A percentile compares a stretch with the other conserved stretches of the same genome.
Evolutionary conservation across 2,113 vertebrate species (phyloP).

Genomic region (Porphyrio hochstetteri): DNA sequence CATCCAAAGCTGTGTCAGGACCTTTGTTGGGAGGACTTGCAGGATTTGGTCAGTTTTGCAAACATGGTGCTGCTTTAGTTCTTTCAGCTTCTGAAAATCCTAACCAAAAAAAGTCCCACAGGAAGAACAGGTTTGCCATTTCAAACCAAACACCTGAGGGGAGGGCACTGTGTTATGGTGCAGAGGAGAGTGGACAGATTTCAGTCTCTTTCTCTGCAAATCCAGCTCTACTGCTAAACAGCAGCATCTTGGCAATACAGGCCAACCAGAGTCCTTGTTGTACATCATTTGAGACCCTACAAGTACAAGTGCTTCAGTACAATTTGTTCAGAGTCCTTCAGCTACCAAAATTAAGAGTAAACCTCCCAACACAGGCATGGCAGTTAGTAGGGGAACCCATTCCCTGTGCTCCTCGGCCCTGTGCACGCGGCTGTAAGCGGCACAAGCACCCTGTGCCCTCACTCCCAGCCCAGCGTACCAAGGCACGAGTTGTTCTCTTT

Average conservation of each 20-base stretch:
- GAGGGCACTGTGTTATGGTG: neutral
- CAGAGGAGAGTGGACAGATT: neutral
- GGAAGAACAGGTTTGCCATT: neutral
- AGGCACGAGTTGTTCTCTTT: neutral
- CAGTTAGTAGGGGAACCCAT: rapidly evolving
- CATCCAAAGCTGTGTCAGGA: rapidly evolving
- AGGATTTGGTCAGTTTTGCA: neutral
- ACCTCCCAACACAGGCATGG: neutral
- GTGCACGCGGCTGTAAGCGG: neutral
- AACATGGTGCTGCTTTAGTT: neutral
- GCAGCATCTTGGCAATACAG: neutral
- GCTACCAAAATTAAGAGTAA: neutral
- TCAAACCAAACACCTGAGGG: neutral
- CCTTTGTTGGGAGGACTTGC: neutral
- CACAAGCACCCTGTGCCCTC: rapidly evolving
- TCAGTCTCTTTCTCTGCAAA: neutral
- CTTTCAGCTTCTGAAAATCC: neutral
- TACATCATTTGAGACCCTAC: neutral
- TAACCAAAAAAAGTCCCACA: neutral
- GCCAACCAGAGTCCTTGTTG: neutral
- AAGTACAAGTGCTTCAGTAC: no score
- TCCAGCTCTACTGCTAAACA: neutral
- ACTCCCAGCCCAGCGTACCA: neutral
- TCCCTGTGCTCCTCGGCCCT: rapidly evolving
- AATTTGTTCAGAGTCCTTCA: neutral